Evolutionary conservation across 2,797 vertebrate species (phyloP).

Genomic region (Tenualosa thibaudeaui): DNA sequence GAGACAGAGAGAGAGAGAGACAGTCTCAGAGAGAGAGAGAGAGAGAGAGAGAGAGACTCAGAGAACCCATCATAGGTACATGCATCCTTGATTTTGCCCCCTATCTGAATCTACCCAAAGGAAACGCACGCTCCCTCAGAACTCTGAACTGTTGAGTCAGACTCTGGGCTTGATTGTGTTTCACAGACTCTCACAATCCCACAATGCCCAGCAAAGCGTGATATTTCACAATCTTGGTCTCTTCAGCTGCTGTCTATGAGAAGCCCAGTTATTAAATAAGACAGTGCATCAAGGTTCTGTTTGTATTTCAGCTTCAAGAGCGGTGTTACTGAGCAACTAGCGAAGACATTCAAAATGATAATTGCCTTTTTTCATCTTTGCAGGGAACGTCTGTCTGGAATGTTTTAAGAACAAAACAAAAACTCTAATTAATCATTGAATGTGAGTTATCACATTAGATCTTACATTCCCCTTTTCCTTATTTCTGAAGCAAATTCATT

Average conservation of each 20-base stretch:
- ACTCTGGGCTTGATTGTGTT: not conserved
- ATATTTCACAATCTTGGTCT: constrained; percentile 1
- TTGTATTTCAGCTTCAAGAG: not conserved
- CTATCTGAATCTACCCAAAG: not conserved
- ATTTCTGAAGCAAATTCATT: not conserved
- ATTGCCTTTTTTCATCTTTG: constrained; percentile 6
- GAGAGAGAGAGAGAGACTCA: not conserved
- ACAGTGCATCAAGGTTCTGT: not conserved
- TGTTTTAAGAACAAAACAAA: not conserved
- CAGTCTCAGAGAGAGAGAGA: not conserved
- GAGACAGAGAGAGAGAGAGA: too few species aligned
- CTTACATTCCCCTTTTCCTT: not conserved
- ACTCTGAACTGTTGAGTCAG: not conserved
- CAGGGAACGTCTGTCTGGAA: not conserved
- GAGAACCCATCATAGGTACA: not conserved
- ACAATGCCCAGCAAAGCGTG: not conserved
- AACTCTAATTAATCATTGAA: not conserved
- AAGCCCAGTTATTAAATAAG: not conserved
- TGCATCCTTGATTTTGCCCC: not conserved
- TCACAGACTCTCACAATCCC: constrained; percentile 6
- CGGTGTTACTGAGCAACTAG: not conserved
- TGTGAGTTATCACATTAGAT: not conserved
- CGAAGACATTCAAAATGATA: not conserved
- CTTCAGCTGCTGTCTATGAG: not conserved
- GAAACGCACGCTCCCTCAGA: not conserved